Percentiles rank a stretch among this genome's conserved stretches.
Evolutionary conservation across 1,140 invertebrate genomes (phyloP).

Genomic region (Bombus waltoni): DNA sequence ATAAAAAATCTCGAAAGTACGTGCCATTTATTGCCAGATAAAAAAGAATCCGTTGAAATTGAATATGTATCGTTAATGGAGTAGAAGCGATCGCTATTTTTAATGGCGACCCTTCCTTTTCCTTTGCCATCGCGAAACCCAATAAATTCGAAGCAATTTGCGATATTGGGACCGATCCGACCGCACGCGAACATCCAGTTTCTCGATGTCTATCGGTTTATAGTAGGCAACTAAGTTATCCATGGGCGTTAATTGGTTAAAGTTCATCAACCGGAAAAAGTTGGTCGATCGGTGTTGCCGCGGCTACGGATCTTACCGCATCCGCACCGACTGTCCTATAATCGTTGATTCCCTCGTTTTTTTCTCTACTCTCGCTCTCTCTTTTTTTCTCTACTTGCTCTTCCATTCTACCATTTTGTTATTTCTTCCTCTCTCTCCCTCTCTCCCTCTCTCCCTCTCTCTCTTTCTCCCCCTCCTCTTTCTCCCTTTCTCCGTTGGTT

Average conservation of each 20-base stretch:
- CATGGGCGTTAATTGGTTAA: slow-evolving; percentile 58
- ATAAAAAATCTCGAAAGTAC: background rate
- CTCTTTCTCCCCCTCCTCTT: slow-evolving; percentile 9
- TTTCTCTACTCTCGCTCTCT: background rate
- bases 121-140: background rate
- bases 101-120: background rate
- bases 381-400: background rate
- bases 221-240: slow-evolving; percentile 48
- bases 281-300: slow-evolving; percentile 16
- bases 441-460: background rate
- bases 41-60: too few species aligned
- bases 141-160: slow-evolving; percentile 53
- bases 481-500: slow-evolving; percentile 4
- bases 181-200: slow-evolving; percentile 30
- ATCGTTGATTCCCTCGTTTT: slow-evolving; percentile 33
- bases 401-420: background rate
- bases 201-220: slow-evolving; percentile 45
- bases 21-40: too few species aligned
- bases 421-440: background rate
- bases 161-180: slow-evolving; percentile 5
- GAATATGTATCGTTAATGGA: background rate
- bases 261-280: slow-evolving; percentile 62
- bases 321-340: slow-evolving; percentile 40
- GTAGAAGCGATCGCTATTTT: background rate
- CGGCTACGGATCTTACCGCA: slow-evolving; percentile 1